Percentiles rank a stretch among this genome's conserved stretches.
phyloP scores from a whole-genome alignment of 2,888 invertebrate species.

The Hypolimnas misippus region DNA sequence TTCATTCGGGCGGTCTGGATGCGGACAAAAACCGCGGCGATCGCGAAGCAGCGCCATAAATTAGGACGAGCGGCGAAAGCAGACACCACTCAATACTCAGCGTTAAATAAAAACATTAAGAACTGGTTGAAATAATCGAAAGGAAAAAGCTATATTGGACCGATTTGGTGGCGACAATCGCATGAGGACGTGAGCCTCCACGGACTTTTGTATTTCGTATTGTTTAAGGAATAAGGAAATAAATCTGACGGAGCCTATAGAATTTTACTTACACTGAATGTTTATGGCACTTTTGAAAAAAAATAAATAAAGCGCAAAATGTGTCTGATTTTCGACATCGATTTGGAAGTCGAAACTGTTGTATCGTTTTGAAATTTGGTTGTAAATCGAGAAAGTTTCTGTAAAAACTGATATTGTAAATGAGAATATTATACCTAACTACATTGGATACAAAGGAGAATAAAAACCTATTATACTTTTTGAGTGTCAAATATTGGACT shows the following conservation, averaged over 20 bases:
- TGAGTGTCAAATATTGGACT: neutral
- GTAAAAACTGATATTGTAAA: slow-evolving; percentile 19
- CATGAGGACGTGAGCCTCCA: slow-evolving; percentile 29
- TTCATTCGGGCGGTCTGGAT: slow-evolving; percentile 46
- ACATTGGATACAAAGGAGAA: slow-evolving; percentile 2
- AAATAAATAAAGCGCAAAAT: slow-evolving; percentile 11
- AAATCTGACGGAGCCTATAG: slow-evolving; percentile 37
- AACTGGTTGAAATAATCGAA: slow-evolving; percentile 76
- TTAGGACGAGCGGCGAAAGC: slow-evolving; percentile 76
- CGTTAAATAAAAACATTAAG: slow-evolving; percentile 84
- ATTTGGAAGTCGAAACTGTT: slow-evolving; percentile 20
- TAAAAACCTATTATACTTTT: slow-evolving; percentile 9
- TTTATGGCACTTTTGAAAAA: slow-evolving; percentile 28
- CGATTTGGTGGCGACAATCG: slow-evolving; percentile 68
- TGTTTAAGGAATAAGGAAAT: slow-evolving; percentile 42
- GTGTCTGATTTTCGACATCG: slow-evolving; percentile 26
- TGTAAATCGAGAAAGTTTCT: slow-evolving; percentile 17
- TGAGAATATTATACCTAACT: slow-evolving; percentile 15
- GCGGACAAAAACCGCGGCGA: slow-evolving; percentile 72
- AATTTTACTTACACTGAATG: slow-evolving; percentile 33
- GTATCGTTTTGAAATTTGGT: slow-evolving; percentile 23
- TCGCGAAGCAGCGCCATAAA: slow-evolving; percentile 74
- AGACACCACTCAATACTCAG: slow-evolving; percentile 79
- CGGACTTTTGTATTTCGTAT: slow-evolving; percentile 37
- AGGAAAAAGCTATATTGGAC: slow-evolving; percentile 75